Percentiles rank a stretch among this genome's conserved stretches.
Conservation (phyloP, 1,140 invertebrate species). For the Bactericera cockerelli region DNA sequence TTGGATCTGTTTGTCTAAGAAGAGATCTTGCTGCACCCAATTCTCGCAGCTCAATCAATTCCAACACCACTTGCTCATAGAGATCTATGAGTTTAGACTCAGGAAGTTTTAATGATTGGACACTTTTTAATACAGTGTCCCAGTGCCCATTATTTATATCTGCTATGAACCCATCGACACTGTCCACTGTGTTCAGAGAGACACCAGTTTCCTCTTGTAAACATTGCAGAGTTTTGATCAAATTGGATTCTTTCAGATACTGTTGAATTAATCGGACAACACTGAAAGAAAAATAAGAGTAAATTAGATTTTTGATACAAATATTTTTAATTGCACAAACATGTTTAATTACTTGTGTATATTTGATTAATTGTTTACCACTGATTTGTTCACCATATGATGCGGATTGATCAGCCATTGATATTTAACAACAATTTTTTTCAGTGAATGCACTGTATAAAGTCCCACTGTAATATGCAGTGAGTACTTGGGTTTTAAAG, state of each 20-base stretch:
- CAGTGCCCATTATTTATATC: constrained; percentile 99
- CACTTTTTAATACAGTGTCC: constrained; percentile 96
- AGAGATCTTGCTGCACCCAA: constrained; percentile 92
- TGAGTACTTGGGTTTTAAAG: too few relatives aligned
- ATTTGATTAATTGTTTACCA: too few relatives aligned
- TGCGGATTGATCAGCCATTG: too few relatives aligned
- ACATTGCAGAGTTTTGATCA: constrained; percentile 77
- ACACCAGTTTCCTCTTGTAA: constrained; percentile 94
- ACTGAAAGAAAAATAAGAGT: constrained; percentile 46
- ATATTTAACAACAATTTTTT: too few relatives aligned
- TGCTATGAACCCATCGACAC: constrained; percentile 91
- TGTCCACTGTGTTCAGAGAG: constrained; percentile 96
- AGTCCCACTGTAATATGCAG: too few relatives aligned
- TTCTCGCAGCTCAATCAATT: constrained; percentile 93
- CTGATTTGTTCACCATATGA: too few relatives aligned
- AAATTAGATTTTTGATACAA: too few relatives aligned
- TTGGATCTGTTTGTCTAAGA: constrained; percentile 95
- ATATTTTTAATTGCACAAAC: too few relatives aligned
- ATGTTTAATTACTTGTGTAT: too few relatives aligned
- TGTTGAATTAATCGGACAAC: constrained; percentile 97
- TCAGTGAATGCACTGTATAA: too few relatives aligned
- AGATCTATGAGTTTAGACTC: constrained; percentile 97
- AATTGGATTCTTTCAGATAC: constrained; percentile 96
- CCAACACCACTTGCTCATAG: constrained; percentile 97
- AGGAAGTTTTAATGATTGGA: constrained; percentile 91